Evolutionary conservation across 2,797 vertebrate species (phyloP).

Genomic region (Catamblyrhynchus diadema): DNA sequence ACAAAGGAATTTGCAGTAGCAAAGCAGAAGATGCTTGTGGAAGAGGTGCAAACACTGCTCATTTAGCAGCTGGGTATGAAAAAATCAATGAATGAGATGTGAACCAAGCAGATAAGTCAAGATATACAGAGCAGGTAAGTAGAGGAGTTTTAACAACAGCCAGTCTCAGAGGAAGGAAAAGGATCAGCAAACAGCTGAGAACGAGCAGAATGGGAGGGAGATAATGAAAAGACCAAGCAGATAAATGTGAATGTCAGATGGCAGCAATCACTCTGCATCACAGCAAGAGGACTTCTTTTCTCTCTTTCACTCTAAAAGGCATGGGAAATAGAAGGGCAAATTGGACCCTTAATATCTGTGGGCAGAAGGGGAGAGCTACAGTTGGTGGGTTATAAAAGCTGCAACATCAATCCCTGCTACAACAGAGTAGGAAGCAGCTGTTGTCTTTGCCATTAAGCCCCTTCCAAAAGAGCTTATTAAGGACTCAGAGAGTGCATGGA

Average conservation of each 20-base stretch:
- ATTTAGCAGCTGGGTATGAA: constrained; percentile 48
- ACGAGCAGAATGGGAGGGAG: constrained; percentile 27
- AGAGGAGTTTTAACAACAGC: constrained; percentile 51
- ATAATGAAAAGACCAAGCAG: constrained; percentile 52
- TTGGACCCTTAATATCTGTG: constrained; percentile 13
- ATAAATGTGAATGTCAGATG: constrained; percentile 58
- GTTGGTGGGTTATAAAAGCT: not conserved
- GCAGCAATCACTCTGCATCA: constrained; percentile 61
- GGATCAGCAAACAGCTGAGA: constrained; percentile 36
- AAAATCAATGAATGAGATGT: constrained; percentile 52
- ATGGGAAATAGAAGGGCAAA: constrained; percentile 38
- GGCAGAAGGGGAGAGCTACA: not conserved
- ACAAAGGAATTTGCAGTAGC: constrained; percentile 4
- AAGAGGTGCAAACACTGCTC: constrained; percentile 32
- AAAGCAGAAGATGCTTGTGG: constrained; percentile 13
- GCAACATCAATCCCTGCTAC: not conserved
- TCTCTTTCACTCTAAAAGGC: constrained; percentile 25
- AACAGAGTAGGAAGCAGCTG: not conserved
- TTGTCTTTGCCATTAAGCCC: not conserved
- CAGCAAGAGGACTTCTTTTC: constrained; percentile 41
- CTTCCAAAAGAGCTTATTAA: not conserved
- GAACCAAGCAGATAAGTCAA: constrained; percentile 43
- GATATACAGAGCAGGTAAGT: constrained; percentile 51
- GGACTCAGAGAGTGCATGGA: not conserved
- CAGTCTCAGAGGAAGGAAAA: constrained; percentile 40